Base-by-base conservation (phyloP, 2,888 invertebrate genomes). In the Druceiella hillmani region DNA sequence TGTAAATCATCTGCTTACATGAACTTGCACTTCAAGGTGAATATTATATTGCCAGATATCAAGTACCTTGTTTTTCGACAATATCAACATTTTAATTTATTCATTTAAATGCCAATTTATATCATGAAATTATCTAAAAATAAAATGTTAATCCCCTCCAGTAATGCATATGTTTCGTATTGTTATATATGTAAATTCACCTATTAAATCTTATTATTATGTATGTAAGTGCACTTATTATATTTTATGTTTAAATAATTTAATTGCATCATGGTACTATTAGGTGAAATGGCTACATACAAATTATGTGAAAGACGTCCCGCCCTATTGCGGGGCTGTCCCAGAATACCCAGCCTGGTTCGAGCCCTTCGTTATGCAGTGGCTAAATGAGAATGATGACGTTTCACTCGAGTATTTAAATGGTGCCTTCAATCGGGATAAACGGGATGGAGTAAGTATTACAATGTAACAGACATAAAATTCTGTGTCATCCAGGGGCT, bases 291-390 rank as follows among this genome's bases (percentile, higher is more conserved):
- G 97, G 92, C 75, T 99, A 50, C 93, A 98, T 64, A 91, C 92
- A 52, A 93, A 95, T 64, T 99, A 98, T 67, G 94, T 99, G 27
- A 88, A 89, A 62, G 95, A 98, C 58, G 92, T 98, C 49, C 95
- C 97, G 34, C 93, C 94, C 15, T 94, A 94, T 64, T 95, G 95
- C 61, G 91, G 90, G 40, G 87, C 91, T 27, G 94, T 99, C 43
- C 98, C 99, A 4, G 98, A 99, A 62, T 99, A 99, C 65, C 98
- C 99, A 2, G 91, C 93, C 55, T 99, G 98, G 98, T 99, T 99
- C 64, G 98, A 98, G 63, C 97, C 98, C n/a, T 99, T 99, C 66
- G 99, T 99, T 27, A 99, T 99, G 98, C 98, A 98, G 63, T 99
- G 99, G 99, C 78, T 99, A 25, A 98, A 98, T 58, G 99, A 99